Conservation (phyloP, 1,140 invertebrate genomes). For the Cotesia vestalis region DNA sequence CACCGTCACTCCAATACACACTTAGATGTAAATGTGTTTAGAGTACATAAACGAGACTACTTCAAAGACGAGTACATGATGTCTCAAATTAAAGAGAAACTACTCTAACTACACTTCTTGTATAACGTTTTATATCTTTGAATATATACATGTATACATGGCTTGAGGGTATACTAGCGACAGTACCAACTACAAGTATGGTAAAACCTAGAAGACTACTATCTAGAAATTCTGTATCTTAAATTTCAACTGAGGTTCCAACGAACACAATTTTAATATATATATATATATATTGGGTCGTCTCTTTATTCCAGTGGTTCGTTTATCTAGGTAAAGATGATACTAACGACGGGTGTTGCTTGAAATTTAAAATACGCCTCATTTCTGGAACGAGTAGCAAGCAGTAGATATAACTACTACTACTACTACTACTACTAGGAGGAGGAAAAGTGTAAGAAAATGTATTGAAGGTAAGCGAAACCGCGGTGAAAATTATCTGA, state of each 20-base stretch:
- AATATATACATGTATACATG: too few relatives aligned
- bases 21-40: background rate
- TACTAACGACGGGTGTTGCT: conserved; percentile 21
- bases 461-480: background rate
- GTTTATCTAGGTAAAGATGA: conserved; percentile 16
- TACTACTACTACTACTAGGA: background rate
- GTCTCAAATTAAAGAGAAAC: conserved; percentile 59
- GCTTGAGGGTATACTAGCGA: too few relatives aligned
- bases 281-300: background rate
- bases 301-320: conserved; percentile 4
- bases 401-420: too few relatives aligned
- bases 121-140: too few relatives aligned
- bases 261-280: too few relatives aligned
- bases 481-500: background rate
- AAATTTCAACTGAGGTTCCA: too few relatives aligned
- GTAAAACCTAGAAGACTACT: too few relatives aligned
- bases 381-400: background rate
- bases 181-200: too few relatives aligned
- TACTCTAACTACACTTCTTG: conserved; percentile 33
- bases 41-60: conserved; percentile 44
- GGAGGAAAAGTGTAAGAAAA: background rate
- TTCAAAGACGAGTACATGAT: conserved; percentile 48
- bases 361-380: conserved; percentile 1
- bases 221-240: too few relatives aligned
- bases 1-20: conserved; percentile 1